Base-by-base conservation (phyloP, 2,797 vertebrate species). In the Etheostoma nigrum region DNA sequence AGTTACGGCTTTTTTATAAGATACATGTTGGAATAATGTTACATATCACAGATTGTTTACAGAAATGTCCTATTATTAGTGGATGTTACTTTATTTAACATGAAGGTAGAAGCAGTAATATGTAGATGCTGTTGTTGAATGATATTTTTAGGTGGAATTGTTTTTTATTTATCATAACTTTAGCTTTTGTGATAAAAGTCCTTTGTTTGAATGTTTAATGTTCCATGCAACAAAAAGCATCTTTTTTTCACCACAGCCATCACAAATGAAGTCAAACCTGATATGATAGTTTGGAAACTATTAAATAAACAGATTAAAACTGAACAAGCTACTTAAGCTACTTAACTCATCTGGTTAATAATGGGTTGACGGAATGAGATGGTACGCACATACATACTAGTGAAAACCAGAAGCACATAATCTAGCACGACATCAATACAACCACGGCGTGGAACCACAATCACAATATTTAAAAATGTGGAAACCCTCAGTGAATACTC, bases 401-500 rank as follows among this genome's bases (percentile, higher is more conserved):
- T 74, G 48, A 55, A 67, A 79, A 82, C 79, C 82, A 86, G 78
- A 82, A 77, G 70, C 83, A 87, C 53, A 67, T 42, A 13, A 42
- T 21, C 52, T 42, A 76, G 44, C 67, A 91, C 76, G 27, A 87
- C 86, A 90, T 67, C 72, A 67, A 82, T 33, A 85, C 87, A 76
- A 86, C 80, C 68, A 89, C 72, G 47, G 74, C 30, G 85, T 72
- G 67, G 81, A 85, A 71, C 65, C 89, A 93, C 87, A 87, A 68
- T 85, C 85, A 92, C 86, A 67, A 89, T 68, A 83, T 67, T 84
- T 48, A 86, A 48, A 75, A 64, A 86, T 81, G 67, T 72, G 66
- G 55, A 79, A 86, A 73, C 82, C 86, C 76, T 90, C 94, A 94
- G 94, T 92, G 92, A 92, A 94, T 96, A 96, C 95, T 96, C 95